Conservation (phyloP, 1,140 invertebrate species). For the Druon quercuslanigerum region DNA sequence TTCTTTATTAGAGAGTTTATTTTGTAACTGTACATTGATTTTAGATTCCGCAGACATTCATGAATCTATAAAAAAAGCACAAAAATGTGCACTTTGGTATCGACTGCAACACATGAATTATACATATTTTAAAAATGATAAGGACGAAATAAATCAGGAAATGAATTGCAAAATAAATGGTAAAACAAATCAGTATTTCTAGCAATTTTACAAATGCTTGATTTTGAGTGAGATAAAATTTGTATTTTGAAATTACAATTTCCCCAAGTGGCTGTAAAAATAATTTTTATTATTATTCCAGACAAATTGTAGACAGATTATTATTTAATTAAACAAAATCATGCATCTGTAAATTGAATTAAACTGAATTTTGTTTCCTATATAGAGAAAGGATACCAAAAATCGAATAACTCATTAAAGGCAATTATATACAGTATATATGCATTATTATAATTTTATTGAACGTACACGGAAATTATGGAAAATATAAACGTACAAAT, state of each 20-base stretch:
- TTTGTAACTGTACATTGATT: slow-evolving; percentile 5
- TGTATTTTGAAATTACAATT: not conserved
- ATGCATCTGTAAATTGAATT: not conserved
- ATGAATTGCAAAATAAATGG: not conserved
- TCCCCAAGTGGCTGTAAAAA: not conserved
- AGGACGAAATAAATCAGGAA: too few relatives aligned
- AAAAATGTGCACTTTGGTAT: slow-evolving; percentile 7
- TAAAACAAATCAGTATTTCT: not conserved
- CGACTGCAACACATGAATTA: slow-evolving; percentile 14
- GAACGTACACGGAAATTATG: slow-evolving; percentile 5
- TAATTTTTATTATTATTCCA: not conserved
- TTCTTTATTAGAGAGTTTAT: slow-evolving; percentile 17
- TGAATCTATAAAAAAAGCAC: slow-evolving; percentile 20
- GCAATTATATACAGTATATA: slow-evolving; percentile 2
- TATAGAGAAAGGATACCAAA: not conserved
- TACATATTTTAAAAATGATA: slow-evolving; percentile 4
- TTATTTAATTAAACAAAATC: slow-evolving; percentile 2
- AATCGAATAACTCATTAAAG: not conserved
- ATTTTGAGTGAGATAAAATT: slow-evolving; percentile 2
- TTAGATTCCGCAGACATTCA: not conserved
- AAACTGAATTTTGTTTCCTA: not conserved
- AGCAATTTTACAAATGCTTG: not conserved
- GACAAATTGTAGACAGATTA: too few relatives aligned
- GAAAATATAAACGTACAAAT: not conserved
- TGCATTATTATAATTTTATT: slow-evolving; percentile 16